Evolutionary conservation across 2,797 vertebrate species (phyloP).

Genomic region (Takifugu rubripes): DNA sequence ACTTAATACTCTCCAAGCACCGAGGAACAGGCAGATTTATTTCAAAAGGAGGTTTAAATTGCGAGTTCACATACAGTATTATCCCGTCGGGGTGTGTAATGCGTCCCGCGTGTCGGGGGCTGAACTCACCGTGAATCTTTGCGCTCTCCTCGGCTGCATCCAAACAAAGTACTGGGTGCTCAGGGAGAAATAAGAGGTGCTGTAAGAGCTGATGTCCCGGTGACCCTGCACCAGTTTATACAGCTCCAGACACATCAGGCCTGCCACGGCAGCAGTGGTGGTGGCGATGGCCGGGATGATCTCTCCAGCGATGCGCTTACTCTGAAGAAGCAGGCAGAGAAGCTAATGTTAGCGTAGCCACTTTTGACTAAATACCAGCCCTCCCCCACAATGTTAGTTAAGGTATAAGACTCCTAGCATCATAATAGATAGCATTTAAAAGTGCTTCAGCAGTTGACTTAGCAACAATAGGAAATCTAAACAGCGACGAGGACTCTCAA

Average conservation of each 20-base stretch:
- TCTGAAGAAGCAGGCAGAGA: conserved; percentile 63
- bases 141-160: conserved; percentile 44
- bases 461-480: no score
- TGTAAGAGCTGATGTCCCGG: conserved; percentile 66
- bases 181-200: conserved; percentile 72
- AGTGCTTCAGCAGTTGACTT: no score
- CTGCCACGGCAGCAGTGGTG: conserved; percentile 82
- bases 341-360: background rate
- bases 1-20: conserved; percentile 44
- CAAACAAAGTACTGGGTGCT: conserved; percentile 62
- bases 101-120: conserved; percentile 3
- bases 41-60: conserved; percentile 41
- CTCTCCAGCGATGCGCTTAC: conserved; percentile 80
- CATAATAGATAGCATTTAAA: no score
- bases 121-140: conserved; percentile 74
- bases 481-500: no score
- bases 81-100: conserved; percentile 39
- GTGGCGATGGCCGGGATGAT: conserved; percentile 90
- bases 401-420: no score
- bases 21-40: conserved; percentile 53
- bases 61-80: conserved; percentile 46
- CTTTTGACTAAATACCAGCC: no score
- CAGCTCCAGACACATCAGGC: conserved; percentile 85
- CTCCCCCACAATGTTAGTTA: no score
- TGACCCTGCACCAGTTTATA: conserved; percentile 82